phyloP scores from a whole-genome alignment of 2,888 invertebrate species.

The Drosophila nr. perissopoda region DNA sequence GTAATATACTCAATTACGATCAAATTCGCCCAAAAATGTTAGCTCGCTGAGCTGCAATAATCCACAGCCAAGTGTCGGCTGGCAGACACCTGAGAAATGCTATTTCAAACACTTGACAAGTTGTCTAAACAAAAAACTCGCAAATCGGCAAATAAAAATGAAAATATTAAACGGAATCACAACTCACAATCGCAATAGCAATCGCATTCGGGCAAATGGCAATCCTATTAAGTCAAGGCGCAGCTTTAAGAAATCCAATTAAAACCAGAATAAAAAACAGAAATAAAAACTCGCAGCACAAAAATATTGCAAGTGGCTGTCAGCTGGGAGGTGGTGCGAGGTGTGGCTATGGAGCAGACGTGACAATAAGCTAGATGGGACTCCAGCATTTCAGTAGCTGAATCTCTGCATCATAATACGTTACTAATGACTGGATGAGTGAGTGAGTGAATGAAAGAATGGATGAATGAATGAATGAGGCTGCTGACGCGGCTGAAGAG shows the following conservation, averaged over 20 bases:
- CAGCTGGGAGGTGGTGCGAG: background rate
- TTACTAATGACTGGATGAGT: conserved; percentile 57
- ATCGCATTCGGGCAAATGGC: conserved; percentile 66
- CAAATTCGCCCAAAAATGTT: conserved; percentile 1
- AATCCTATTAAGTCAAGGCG: conserved; percentile 73
- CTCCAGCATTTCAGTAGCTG: conserved; percentile 42
- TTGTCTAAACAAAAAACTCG: background rate
- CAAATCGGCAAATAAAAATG: background rate
- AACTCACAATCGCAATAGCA: conserved; percentile 35
- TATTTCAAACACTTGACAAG: conserved; percentile 27
- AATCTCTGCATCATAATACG: conserved; percentile 71
- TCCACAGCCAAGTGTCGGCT: conserved; percentile 37
- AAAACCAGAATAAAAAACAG: conserved; percentile 39
- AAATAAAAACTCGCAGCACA: conserved; percentile 13
- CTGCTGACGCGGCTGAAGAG: conserved; percentile 60
- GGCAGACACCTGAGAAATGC: conserved; percentile 60
- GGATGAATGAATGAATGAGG: conserved; percentile 30
- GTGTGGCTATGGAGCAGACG: conserved; percentile 16
- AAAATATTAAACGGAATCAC: background rate
- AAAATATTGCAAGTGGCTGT: conserved; percentile 31
- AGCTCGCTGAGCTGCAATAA: conserved; percentile 45
- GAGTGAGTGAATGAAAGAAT: conserved; percentile 21
- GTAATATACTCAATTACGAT: conserved; percentile 1
- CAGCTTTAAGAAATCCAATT: conserved; percentile 79
- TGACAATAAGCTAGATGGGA: conserved; percentile 62